These are phyloP conservation scores for Lysandra coridon DNA, from an alignment of 2,888 invertebrate species.

Conservation along the genomic window DNA sequence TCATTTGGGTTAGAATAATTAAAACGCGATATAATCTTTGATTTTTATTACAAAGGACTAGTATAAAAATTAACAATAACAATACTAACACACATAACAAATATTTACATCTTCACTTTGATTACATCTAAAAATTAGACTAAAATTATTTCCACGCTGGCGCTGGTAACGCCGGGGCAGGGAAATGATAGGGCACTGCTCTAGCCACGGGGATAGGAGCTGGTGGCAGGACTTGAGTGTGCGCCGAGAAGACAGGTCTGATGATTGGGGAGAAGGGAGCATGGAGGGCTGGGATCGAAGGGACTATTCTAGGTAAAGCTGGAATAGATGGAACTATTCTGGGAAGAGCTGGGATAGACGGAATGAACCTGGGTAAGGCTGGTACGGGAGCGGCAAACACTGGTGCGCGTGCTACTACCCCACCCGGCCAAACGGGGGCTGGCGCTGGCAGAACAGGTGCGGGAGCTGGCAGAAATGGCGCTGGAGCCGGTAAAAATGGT, in stretches of 20 bases:
- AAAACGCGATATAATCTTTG: constrained; percentile 21
- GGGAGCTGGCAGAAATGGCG: constrained; percentile 42
- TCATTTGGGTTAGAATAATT: constrained; percentile 14
- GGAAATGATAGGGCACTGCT: background rate
- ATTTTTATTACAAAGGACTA: constrained; percentile 48
- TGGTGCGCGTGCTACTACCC: constrained; percentile 40
- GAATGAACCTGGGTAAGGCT: constrained; percentile 42
- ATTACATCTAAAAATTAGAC: constrained; percentile 43
- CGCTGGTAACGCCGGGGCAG: constrained; percentile 39
- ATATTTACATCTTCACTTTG: constrained; percentile 39
- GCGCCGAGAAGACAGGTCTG: constrained; percentile 46
- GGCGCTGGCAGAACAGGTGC: constrained; percentile 45
- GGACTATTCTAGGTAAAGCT: constrained; percentile 27
- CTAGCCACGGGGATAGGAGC: constrained; percentile 37
- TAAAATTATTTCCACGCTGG: constrained; percentile 69
- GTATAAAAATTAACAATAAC: constrained; percentile 45
- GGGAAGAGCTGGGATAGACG: constrained; percentile 35
- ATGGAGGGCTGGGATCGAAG: too few relatives aligned
- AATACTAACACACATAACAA: constrained; percentile 40
- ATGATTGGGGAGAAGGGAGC: constrained; percentile 54
- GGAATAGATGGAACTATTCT: constrained; percentile 40
- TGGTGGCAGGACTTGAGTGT: constrained; percentile 51
- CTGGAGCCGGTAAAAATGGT: constrained; percentile 40
- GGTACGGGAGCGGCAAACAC: constrained; percentile 46
- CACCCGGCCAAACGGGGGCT: constrained; percentile 42